These are phyloP conservation scores for Egretta garzetta DNA, from an alignment of 2,113 vertebrate species.

Conservation along the genomic window DNA sequence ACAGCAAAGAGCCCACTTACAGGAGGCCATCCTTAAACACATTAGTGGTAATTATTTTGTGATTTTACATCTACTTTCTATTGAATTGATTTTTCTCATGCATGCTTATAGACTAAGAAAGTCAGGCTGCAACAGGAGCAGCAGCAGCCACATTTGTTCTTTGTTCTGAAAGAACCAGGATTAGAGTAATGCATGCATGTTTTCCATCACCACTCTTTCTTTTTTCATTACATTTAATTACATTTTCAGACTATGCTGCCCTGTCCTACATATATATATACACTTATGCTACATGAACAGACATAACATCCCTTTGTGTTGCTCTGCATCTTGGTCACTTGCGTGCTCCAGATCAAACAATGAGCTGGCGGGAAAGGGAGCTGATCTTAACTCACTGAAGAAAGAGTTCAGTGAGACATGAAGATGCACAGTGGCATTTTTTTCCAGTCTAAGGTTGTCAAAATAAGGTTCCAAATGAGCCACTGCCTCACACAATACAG, in stretches of 20 bases:
- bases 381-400: not conserved
- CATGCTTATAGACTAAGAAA: not conserved
- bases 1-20: not conserved
- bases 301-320: slow-evolving; percentile 54
- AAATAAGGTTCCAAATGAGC: slow-evolving; percentile 33
- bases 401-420: slow-evolving; percentile 55
- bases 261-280: not conserved
- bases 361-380: not conserved
- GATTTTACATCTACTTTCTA: not conserved
- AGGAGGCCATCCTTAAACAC: not conserved
- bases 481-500: not conserved
- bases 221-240: slow-evolving; percentile 11
- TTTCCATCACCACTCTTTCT: not conserved
- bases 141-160: not conserved
- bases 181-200: not conserved
- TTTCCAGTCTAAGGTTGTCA: not conserved
- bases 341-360: not conserved
- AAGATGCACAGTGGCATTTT: slow-evolving; percentile 6
- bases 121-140: not conserved
- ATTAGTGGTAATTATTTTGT: not conserved
- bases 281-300: slow-evolving; percentile 18
- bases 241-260: not conserved
- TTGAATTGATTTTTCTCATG: not conserved
- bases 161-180: not conserved
- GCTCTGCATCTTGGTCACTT: not conserved